Conservation (phyloP, 2,888 invertebrate species). For the Merodon equestris region DNA sequence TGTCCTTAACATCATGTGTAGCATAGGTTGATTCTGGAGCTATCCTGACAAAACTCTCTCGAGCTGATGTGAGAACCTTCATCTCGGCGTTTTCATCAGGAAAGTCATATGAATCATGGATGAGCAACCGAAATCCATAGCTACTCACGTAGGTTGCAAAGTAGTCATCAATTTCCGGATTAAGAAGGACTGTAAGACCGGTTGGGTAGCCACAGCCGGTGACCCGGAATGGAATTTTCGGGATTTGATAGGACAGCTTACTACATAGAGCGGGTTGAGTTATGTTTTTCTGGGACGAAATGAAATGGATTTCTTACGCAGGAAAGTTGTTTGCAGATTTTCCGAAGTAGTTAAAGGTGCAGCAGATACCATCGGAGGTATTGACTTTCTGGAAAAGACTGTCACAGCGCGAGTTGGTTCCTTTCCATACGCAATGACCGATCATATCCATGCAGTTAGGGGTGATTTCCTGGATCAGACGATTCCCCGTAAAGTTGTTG, state of each 20-base stretch:
- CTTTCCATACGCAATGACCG: conserved; percentile 83
- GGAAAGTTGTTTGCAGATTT: conserved; percentile 75
- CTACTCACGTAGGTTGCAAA: conserved; percentile 82
- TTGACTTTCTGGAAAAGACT: conserved; percentile 81
- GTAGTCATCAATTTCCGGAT: conserved; percentile 82
- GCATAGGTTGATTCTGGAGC: conserved; percentile 84
- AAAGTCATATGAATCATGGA: conserved; percentile 83
- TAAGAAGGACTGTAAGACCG: conserved; percentile 82
- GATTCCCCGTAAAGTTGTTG: conserved; percentile 73
- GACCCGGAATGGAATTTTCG: conserved; percentile 81
- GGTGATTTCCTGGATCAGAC: conserved; percentile 76
- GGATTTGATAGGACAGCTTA: conserved; percentile 76
- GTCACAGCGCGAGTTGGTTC: conserved; percentile 80
- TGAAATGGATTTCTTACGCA: conserved; percentile 67
- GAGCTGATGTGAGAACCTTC: conserved; percentile 81
- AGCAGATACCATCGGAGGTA: conserved; percentile 82
- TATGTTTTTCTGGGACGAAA: neutral
- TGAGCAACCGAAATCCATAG: conserved; percentile 82
- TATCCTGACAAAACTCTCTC: conserved; percentile 83
- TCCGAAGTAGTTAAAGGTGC: conserved; percentile 84
- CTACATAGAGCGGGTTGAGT: conserved; percentile 63
- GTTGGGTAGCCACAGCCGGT: conserved; percentile 86
- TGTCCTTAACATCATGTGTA: conserved; percentile 80
- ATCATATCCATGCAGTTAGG: conserved; percentile 81
- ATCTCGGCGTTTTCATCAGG: conserved; percentile 83